These are phyloP conservation scores for Frieseomelitta varia DNA, from an alignment of 1,140 invertebrate species.

Conservation along the genomic window DNA sequence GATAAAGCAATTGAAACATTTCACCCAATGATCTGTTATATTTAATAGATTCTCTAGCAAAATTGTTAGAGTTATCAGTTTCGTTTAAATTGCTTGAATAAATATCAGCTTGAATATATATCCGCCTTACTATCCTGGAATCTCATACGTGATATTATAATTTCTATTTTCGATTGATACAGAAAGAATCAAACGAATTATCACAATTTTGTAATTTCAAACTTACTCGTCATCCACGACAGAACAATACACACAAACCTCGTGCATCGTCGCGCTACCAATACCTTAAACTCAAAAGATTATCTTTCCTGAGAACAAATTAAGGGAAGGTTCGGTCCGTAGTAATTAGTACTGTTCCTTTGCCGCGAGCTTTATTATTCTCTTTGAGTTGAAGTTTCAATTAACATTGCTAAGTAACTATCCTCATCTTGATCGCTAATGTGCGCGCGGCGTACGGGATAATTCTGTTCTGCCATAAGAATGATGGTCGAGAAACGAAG, in stretches of 20 bases:
- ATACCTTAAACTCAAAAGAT: neutral
- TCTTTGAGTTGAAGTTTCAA: conserved; percentile 12
- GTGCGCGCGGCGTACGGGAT: conserved; percentile 27
- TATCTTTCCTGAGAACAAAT: neutral
- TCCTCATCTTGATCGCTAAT: too few relatives aligned
- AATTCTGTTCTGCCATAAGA: conserved; percentile 51
- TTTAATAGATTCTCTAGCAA: neutral
- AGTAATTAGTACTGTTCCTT: neutral
- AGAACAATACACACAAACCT: neutral
- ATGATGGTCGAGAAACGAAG: conserved; percentile 48
- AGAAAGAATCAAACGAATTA: too few relatives aligned
- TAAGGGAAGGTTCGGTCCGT: neutral
- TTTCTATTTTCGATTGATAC: too few relatives aligned
- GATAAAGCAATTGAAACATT: too few relatives aligned
- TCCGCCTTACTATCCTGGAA: too few relatives aligned
- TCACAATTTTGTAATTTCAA: too few relatives aligned
- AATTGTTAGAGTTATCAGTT: neutral
- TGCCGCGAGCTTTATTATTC: neutral
- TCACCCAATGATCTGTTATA: too few relatives aligned
- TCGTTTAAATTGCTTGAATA: neutral
- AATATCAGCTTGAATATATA: too few relatives aligned
- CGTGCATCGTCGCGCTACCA: neutral
- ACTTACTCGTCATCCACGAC: too few relatives aligned
- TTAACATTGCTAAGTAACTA: neutral
- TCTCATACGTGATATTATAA: too few relatives aligned